phyloP scores from a whole-genome alignment of 2,113 vertebrate genomes.

The Apeltes quadracus region DNA sequence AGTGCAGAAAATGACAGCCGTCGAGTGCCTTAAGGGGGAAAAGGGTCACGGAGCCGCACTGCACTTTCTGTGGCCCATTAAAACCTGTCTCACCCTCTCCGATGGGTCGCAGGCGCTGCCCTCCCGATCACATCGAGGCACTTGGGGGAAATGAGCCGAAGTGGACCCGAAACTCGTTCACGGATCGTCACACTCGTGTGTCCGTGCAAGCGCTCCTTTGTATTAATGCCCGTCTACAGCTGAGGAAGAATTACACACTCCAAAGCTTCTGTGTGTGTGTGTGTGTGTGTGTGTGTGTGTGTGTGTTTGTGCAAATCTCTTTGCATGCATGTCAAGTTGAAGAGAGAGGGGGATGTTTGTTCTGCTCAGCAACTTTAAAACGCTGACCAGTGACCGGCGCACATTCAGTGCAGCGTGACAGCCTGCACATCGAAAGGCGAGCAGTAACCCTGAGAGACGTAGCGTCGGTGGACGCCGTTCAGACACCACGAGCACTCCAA shows the following conservation, averaged over 20 bases:
- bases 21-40: neutral
- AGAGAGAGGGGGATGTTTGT: conserved; percentile 25
- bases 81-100: conserved; percentile 17
- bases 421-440: neutral
- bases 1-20: conserved; percentile 59
- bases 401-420: neutral
- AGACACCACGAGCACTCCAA: conserved; percentile 36
- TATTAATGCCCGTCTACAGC: conserved; percentile 15
- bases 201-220: conserved; percentile 3
- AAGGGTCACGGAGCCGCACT: conserved; percentile 40
- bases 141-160: conserved; percentile 41
- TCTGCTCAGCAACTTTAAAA: conserved; percentile 48
- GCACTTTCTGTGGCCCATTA: conserved; percentile 30
- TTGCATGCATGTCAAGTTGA: conserved; percentile 18
- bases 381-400: neutral
- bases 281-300: neutral
- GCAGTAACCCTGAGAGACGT: conserved; percentile 36
- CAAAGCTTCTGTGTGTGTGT: neutral
- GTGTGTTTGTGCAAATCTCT: conserved; percentile 11
- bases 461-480: conserved; percentile 51
- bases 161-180: conserved; percentile 36
- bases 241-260: conserved; percentile 35
- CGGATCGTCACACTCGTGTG: conserved; percentile 23
- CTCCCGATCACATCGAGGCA: conserved; percentile 49
- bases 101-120: conserved; percentile 1